Base-by-base conservation (phyloP, 53 echinoderm and acorn worm genomes). In the Arbacia lixula region DNA sequence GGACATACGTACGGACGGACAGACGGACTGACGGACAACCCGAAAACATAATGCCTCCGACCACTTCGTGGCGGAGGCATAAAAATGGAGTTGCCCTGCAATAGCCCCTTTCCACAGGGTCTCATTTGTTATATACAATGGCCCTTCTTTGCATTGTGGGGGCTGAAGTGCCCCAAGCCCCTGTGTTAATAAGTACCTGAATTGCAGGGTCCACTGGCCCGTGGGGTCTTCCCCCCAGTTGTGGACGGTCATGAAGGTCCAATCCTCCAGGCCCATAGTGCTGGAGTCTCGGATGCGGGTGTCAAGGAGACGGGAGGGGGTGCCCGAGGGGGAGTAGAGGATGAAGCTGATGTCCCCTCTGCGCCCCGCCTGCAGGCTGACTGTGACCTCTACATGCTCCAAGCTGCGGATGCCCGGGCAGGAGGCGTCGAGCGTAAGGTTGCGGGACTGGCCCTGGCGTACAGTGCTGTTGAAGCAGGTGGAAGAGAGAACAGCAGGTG, bases 241-340 rank as follows among this genome's bases (percentile, higher is more conserved):
- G 65, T 92, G 92, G 4, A 96, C 96, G 0, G 96, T 86, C 99
- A 95, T 95, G 71, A 99, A 99, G 9, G 99, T 92, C 89, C 92
- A 99, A 14, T 82, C 57, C 1, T 42, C 73, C 0, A 95, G 71
- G 0, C 90, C 91, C 9, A 87, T 68, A 0, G 32, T 33, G 53
- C 77, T 53, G 64, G 72, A 83, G 52, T 99, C 99, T 17, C 88
- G 73, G 11, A 53, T 86, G 11, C 99, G 85, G 4, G 88, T 72
- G 0, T 91, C 92, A 5, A 99, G 76, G 4, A 99, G 85, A 83
- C 88, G 43, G 12, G 99, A 94, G 0, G 92, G 94, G 24, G 99
- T 99, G 10, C 98, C 99, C 4, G 20, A 58, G 1, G 99, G 99
- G 32, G 99, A 99, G 77, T 74, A 88, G 31, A 99, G 85, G 1